phyloP scores from a whole-genome alignment of 2,797 vertebrate species.

The Gephyroberyx darwinii region DNA sequence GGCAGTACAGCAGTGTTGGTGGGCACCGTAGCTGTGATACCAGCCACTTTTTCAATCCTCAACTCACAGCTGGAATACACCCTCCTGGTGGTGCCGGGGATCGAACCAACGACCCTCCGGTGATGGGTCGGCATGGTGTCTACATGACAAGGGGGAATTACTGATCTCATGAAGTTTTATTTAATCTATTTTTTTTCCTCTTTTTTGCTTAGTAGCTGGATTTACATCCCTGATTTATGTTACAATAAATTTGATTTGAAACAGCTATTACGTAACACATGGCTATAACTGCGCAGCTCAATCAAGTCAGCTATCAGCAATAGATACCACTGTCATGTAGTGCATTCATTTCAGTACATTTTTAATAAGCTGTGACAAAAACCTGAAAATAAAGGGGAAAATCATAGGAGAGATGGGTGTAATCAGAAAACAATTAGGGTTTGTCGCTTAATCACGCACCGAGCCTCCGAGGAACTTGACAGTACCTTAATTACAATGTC shows the following conservation, averaged over 20 bases:
- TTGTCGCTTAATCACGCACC: constrained; percentile 59
- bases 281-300: constrained; percentile 39
- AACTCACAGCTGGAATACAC: too few relatives aligned
- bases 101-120: too few relatives aligned
- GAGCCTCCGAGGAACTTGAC: constrained; percentile 47
- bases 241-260: constrained; percentile 10
- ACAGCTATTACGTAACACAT: constrained; percentile 27
- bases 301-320: constrained; percentile 19
- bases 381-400: constrained; percentile 51
- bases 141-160: too few relatives aligned
- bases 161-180: too few relatives aligned
- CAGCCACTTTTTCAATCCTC: too few relatives aligned
- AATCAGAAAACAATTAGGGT: constrained; percentile 70
- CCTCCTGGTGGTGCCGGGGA: too few relatives aligned
- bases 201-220: neutral
- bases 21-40: too few relatives aligned
- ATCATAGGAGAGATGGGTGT: constrained; percentile 55
- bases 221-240: constrained; percentile 14
- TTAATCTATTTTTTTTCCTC: neutral
- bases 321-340: constrained; percentile 35
- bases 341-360: constrained; percentile 56
- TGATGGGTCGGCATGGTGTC: too few relatives aligned
- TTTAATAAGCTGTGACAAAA: constrained; percentile 73
- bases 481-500: constrained; percentile 64
- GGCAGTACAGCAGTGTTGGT: too few relatives aligned